phyloP scores from a whole-genome alignment of 2,888 invertebrate species.

The Cheilosia soror region DNA sequence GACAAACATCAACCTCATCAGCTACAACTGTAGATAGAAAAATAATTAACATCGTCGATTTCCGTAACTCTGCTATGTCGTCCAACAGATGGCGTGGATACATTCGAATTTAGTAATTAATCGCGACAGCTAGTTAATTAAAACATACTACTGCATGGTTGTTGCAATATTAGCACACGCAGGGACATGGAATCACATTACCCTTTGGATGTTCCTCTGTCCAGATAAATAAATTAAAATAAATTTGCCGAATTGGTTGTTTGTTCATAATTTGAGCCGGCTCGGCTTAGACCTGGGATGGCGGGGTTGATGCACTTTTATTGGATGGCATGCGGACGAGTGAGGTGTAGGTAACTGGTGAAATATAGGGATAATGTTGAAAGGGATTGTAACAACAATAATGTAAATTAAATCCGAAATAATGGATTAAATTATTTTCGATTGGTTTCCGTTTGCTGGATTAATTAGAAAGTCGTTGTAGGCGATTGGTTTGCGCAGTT shows the following conservation, averaged over 20 bases:
- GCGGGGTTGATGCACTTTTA: constrained; percentile 4
- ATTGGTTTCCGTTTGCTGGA: constrained; percentile 46
- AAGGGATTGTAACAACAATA: constrained; percentile 43
- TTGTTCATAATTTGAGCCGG: constrained; percentile 38
- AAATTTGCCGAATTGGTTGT: constrained; percentile 42
- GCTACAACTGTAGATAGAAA: no score
- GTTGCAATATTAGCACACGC: not conserved
- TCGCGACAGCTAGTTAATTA: constrained; percentile 42
- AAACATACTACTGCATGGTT: constrained; percentile 1
- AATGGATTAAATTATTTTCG: constrained; percentile 47
- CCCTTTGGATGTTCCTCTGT: not conserved
- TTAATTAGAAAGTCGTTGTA: constrained; percentile 51
- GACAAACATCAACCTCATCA: no score
- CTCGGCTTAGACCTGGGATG: not conserved
- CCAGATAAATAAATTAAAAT: constrained; percentile 45
- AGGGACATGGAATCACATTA: constrained; percentile 11
- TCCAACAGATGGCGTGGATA: constrained; percentile 17
- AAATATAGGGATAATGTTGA: constrained; percentile 13
- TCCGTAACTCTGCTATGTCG: not conserved
- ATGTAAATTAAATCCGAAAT: constrained; percentile 49
- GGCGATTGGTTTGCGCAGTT: constrained; percentile 1
- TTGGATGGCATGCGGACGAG: not conserved
- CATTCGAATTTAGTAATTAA: constrained; percentile 42
- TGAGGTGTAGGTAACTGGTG: not conserved
- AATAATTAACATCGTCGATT: not conserved